phyloP scores from a whole-genome alignment of 1,140 invertebrate genomes.

The Tetramorium parvispinum region DNA sequence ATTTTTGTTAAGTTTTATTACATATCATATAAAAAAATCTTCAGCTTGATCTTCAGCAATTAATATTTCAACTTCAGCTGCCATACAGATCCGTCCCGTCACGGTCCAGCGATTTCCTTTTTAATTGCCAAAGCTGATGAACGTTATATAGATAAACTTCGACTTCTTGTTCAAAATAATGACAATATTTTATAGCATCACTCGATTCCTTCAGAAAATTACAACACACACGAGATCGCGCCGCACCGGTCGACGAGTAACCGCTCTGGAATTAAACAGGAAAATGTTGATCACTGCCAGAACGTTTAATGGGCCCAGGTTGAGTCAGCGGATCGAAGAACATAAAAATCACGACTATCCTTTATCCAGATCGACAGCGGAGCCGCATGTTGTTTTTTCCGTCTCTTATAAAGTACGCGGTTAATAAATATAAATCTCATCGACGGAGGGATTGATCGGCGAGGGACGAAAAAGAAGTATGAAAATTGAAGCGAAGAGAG shows the following conservation, averaged over 20 bases:
- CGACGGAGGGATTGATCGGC: constrained; percentile 7
- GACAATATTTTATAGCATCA: constrained; percentile 6
- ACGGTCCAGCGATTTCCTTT: background rate
- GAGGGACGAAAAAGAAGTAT: background rate
- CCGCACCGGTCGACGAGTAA: background rate
- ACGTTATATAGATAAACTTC: background rate
- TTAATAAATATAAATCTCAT: constrained; percentile 72
- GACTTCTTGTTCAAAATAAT: background rate
- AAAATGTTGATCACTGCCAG: constrained; percentile 30
- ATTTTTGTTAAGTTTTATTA: background rate
- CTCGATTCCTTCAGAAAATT: constrained; percentile 14
- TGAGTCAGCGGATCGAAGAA: background rate
- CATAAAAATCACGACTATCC: constrained; percentile 16
- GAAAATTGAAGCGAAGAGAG: background rate
- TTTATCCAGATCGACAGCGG: background rate
- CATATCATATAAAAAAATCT: background rate
- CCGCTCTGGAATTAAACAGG: constrained; percentile 32
- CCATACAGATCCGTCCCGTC: background rate
- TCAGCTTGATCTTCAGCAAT: background rate
- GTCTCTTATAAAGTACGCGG: constrained; percentile 1
- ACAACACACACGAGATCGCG: constrained; percentile 13
- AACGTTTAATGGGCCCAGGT: constrained; percentile 20
- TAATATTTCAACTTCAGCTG: background rate
- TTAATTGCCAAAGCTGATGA: background rate
- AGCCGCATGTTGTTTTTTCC: background rate